Percentiles rank a stretch among this genome's conserved stretches.
phyloP scores from a whole-genome alignment of 2,888 invertebrate species.

The Biston stratarius region DNA sequence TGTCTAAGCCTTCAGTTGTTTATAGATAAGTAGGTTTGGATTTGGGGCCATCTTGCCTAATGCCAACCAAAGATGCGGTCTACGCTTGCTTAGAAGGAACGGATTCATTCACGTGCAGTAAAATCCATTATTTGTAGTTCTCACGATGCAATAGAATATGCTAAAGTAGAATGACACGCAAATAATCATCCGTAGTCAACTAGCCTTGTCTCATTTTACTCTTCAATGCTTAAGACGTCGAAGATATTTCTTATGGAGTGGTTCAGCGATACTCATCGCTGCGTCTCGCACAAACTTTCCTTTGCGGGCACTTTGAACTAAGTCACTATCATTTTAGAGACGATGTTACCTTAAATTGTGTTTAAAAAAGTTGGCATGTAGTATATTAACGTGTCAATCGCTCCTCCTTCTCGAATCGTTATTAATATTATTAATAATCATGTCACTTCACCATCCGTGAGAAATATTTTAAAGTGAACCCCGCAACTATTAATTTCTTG shows the following conservation, averaged over 20 bases:
- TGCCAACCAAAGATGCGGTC: no score
- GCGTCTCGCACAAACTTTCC: constrained; percentile 54
- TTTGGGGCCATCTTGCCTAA: no score
- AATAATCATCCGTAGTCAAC: constrained; percentile 72
- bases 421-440: constrained; percentile 82
- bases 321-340: constrained; percentile 42
- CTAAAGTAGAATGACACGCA: constrained; percentile 26
- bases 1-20: no score
- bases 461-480: constrained; percentile 75
- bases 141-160: no score
- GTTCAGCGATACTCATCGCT: constrained; percentile 69
- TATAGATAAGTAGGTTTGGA: no score
- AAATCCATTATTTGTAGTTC: no score
- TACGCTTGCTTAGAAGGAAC: no score
- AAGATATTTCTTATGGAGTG: constrained; percentile 67
- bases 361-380: constrained; percentile 49
- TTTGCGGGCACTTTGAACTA: constrained; percentile 19
- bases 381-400: constrained; percentile 82
- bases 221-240: constrained; percentile 61
- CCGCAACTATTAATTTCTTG: constrained; percentile 77
- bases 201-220: constrained; percentile 74
- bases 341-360: constrained; percentile 39
- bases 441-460: constrained; percentile 79
- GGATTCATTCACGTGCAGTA: no score
- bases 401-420: constrained; percentile 72